These are phyloP conservation scores for Craniophora ligustri DNA, from an alignment of 2,888 invertebrate genomes.

Conservation along the genomic window DNA sequence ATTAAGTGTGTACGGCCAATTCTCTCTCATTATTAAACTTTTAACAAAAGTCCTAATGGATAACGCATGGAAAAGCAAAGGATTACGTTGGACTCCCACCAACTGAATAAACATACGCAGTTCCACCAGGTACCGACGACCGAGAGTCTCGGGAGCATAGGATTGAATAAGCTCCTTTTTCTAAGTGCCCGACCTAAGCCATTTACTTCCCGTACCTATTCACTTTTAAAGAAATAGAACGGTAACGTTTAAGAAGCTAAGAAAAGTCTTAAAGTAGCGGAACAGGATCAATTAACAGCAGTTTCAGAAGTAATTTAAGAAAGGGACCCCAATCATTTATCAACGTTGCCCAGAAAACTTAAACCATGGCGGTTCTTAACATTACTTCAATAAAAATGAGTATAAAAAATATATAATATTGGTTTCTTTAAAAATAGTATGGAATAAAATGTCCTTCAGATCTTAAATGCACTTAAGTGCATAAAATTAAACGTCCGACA, in stretches of 20 bases:
- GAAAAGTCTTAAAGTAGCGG: constrained; percentile 4
- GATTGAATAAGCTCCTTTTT: no score
- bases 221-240: constrained; percentile 14
- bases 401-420: not conserved
- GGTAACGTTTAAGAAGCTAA: no score
- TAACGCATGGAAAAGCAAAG: no score
- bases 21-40: no score
- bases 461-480: constrained; percentile 28
- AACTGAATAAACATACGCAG: no score
- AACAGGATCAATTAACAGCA: constrained; percentile 39
- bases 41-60: no score
- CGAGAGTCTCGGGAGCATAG: no score
- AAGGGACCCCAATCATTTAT: constrained; percentile 27
- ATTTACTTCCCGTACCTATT: no score
- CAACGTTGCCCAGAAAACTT: constrained; percentile 20
- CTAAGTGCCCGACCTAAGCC: no score
- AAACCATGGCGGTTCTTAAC: not conserved
- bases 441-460: constrained; percentile 9
- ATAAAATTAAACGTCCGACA: constrained; percentile 54
- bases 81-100: no score
- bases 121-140: no score
- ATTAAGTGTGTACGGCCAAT: no score
- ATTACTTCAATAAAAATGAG: constrained; percentile 3
- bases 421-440: not conserved
- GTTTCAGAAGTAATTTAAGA: constrained; percentile 33